A percentile compares a stretch with the other conserved stretches of the same genome.
These are phyloP conservation scores for Melitaea athalia DNA, from an alignment of 2,888 invertebrate genomes.

Conservation along the genomic window DNA sequence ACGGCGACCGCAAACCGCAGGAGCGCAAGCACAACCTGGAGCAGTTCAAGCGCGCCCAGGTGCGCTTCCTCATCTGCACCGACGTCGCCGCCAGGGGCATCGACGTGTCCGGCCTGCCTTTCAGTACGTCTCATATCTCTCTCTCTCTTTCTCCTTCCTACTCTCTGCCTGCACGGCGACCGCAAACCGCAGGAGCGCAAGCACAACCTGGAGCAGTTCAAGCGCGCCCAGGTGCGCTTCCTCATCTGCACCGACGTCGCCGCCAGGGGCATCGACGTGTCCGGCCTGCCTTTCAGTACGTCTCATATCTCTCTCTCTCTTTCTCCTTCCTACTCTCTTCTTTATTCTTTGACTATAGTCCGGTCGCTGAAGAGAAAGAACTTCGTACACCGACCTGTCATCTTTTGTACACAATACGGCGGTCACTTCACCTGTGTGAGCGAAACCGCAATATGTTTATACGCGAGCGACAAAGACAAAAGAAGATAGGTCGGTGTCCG, in stretches of 20 bases:
- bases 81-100: slow-evolving; percentile 99
- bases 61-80: slow-evolving; percentile 97
- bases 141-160: too few species aligned
- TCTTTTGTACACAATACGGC: too few species aligned
- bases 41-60: slow-evolving; percentile 90
- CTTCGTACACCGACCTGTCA: too few species aligned
- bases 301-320: too few species aligned
- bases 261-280: slow-evolving; percentile 97
- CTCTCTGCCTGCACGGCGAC: slow-evolving; percentile 91
- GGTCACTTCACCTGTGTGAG: too few species aligned
- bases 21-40: slow-evolving; percentile 97
- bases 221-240: slow-evolving; percentile 90
- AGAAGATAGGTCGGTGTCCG: too few species aligned
- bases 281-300: slow-evolving; percentile 95
- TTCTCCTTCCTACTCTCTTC: too few species aligned
- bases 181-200: slow-evolving; percentile 95
- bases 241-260: slow-evolving; percentile 99
- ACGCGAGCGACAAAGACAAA: too few species aligned
- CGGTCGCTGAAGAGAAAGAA: too few species aligned
- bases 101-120: slow-evolving; percentile 95
- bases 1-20: slow-evolving; percentile 94
- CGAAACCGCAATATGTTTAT: too few species aligned
- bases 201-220: slow-evolving; percentile 95
- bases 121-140: slow-evolving; percentile 79
- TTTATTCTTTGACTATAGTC: too few species aligned